Evolutionary conservation across 2,797 vertebrate genomes (phyloP).

Genomic region (Carcharodon carcharias): DNA sequence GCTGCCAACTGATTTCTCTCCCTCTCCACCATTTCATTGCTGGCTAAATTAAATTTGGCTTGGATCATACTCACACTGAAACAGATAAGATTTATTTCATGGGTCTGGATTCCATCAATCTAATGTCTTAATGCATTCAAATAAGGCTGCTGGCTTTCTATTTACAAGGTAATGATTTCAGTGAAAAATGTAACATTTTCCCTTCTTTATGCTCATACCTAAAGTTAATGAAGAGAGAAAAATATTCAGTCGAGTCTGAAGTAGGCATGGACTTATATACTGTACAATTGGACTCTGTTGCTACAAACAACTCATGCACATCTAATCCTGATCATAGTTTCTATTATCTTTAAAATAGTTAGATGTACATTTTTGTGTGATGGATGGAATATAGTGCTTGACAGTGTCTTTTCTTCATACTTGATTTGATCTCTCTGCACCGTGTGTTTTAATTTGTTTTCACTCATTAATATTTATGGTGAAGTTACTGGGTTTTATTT

Average conservation of each 20-base stretch:
- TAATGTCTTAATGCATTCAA: background rate
- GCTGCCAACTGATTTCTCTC: background rate
- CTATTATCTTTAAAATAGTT: background rate
- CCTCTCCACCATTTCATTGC: background rate
- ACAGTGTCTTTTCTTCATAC: background rate
- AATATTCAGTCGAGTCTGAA: background rate
- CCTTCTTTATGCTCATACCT: background rate
- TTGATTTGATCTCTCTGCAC: background rate
- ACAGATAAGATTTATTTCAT: background rate
- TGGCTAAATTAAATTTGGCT: background rate
- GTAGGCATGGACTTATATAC: background rate
- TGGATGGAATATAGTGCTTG: background rate
- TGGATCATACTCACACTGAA: background rate
- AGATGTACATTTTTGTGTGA: background rate
- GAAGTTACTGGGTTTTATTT: background rate
- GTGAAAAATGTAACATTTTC: background rate
- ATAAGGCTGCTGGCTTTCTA: background rate
- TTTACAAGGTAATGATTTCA: background rate
- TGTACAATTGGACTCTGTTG: background rate
- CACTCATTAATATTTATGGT: background rate
- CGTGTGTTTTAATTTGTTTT: background rate
- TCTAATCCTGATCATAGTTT: background rate
- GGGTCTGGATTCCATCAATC: background rate
- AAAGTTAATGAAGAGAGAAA: background rate
- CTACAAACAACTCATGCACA: background rate